These are phyloP conservation scores for Hafferia zeledoni DNA, from an alignment of 2,797 vertebrate genomes.

Conservation along the genomic window DNA sequence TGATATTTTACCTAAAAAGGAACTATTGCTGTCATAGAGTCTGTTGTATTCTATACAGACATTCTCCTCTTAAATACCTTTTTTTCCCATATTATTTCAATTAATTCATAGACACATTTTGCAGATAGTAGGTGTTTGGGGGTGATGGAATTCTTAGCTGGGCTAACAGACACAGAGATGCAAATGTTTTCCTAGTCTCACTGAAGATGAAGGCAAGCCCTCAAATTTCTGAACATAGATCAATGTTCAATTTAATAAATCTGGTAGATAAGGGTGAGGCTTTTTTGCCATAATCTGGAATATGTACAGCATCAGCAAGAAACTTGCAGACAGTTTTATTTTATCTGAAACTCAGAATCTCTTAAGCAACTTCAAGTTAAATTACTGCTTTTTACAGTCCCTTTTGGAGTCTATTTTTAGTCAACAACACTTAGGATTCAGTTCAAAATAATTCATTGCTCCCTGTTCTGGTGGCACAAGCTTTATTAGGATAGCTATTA, in stretches of 20 bases:
- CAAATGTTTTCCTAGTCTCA: slow-evolving; percentile 25
- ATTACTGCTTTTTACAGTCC: not conserved
- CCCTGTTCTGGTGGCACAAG: not conserved
- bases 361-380: not conserved
- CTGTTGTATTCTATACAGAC: not conserved
- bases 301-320: slow-evolving; percentile 18
- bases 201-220: slow-evolving; percentile 32
- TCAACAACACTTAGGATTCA: not conserved
- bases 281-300: slow-evolving; percentile 15
- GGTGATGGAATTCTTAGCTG: slow-evolving; percentile 12
- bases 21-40: not conserved
- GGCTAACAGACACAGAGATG: slow-evolving; percentile 25
- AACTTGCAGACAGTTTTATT: not conserved
- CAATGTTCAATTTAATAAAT: slow-evolving; percentile 59
- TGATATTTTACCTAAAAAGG: not conserved
- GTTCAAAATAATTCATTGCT: not conserved
- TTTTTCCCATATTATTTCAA: slow-evolving; percentile 7
- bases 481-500: too few species aligned
- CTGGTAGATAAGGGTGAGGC: slow-evolving; percentile 29
- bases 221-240: slow-evolving; percentile 51
- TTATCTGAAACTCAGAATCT: not conserved
- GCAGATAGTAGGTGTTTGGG: not conserved
- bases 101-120: slow-evolving; percentile 51
- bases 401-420: not conserved
- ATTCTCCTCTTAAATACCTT: not conserved